Evolutionary conservation across 1,140 invertebrate genomes (phyloP).

Genomic region (Microplitis demolitor): DNA sequence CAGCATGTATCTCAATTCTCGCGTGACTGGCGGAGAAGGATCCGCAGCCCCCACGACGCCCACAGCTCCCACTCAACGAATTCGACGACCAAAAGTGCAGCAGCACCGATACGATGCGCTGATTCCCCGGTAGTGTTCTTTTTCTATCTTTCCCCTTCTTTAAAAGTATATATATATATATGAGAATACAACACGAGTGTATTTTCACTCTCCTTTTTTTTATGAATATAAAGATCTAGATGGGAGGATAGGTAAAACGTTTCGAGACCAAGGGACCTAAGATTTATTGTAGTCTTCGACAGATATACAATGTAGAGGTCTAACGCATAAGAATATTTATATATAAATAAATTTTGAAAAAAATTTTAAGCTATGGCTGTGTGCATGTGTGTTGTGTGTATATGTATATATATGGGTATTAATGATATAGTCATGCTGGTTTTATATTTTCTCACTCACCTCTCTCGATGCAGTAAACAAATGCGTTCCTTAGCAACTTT

Average conservation of each 20-base stretch:
- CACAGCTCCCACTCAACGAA: conserved; percentile 33
- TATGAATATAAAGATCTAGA: neutral
- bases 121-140: conserved; percentile 20
- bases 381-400: neutral
- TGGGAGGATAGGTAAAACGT: neutral
- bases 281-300: neutral
- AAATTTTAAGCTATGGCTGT: too few species aligned
- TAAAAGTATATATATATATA: neutral
- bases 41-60: conserved; percentile 44
- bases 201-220: neutral
- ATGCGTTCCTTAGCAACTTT: conserved; percentile 92
- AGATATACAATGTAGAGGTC: conserved; percentile 1
- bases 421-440: neutral
- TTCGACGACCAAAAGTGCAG: conserved; percentile 25
- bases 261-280: neutral
- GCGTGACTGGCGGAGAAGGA: conserved; percentile 32
- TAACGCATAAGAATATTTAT: neutral
- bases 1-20: conserved; percentile 17
- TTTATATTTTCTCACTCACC: conserved; percentile 67
- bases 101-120: conserved; percentile 24
- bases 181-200: neutral
- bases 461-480: conserved; percentile 87
- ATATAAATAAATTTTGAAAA: neutral
- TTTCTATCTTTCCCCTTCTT: conserved; percentile 1
- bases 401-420: neutral